phyloP scores from a whole-genome alignment of 2,888 invertebrate genomes.

The Watsonalla binaria region DNA sequence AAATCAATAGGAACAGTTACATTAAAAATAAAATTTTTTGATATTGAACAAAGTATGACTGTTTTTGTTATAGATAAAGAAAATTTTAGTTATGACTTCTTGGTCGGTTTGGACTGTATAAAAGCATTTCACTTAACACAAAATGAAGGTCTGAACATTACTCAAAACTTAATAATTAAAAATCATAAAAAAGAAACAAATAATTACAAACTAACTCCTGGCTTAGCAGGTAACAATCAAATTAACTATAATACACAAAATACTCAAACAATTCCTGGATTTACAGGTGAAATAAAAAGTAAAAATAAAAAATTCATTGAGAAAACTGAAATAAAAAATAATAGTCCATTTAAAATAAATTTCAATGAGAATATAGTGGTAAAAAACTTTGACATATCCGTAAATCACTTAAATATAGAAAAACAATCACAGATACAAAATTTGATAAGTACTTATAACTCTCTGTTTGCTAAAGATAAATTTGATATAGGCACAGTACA shows the following conservation, averaged over 20 bases:
- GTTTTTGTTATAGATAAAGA: constrained; percentile 11
- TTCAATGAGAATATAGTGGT: constrained; percentile 1
- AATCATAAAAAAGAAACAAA: neutral
- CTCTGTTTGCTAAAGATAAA: constrained; percentile 3
- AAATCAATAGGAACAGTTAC: constrained; percentile 9
- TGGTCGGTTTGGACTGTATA: constrained; percentile 14
- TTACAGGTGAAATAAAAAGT: constrained; percentile 2
- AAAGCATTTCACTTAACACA: constrained; percentile 10
- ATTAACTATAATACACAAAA: neutral
- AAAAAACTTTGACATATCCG: constrained; percentile 1
- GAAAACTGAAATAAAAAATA: neutral
- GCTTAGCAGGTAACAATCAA: neutral
- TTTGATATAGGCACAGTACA: constrained; percentile 6
- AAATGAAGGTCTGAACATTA: constrained; percentile 10
- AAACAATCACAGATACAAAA: neutral
- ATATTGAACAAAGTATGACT: constrained; percentile 11
- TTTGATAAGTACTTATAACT: neutral
- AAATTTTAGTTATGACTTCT: constrained; percentile 13
- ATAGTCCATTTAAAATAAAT: constrained; percentile 4
- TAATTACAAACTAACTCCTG: neutral
- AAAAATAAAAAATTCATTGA: neutral
- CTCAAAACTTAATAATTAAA: constrained; percentile 1
- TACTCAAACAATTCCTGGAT: constrained; percentile 5
- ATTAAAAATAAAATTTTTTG: constrained; percentile 11
- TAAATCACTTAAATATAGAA: constrained; percentile 1